Evolutionary conservation across 2,888 invertebrate genomes (phyloP).

Genomic region (Eilema sororculum): DNA sequence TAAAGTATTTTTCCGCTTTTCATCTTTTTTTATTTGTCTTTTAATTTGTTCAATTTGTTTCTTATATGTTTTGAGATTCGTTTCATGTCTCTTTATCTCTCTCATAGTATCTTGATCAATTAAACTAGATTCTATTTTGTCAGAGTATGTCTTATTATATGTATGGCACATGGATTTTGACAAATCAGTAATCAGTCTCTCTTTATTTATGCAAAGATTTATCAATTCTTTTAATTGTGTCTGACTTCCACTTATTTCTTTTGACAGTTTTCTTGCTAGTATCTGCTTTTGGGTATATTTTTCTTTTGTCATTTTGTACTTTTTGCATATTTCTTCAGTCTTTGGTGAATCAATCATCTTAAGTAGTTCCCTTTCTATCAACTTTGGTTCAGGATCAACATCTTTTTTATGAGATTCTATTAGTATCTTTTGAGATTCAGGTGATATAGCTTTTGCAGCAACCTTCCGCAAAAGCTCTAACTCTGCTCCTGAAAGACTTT

Average conservation of each 20-base stretch:
- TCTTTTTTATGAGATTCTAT: slow-evolving; percentile 87
- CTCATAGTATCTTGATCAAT: slow-evolving; percentile 87
- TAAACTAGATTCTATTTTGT: slow-evolving; percentile 87
- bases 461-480: slow-evolving; percentile 87
- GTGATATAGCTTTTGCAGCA: slow-evolving; percentile 86
- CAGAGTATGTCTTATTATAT: slow-evolving; percentile 79
- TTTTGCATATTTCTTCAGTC: slow-evolving; percentile 82
- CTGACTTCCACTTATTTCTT: slow-evolving; percentile 89
- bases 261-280: slow-evolving; percentile 80
- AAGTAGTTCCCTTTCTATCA: slow-evolving; percentile 82
- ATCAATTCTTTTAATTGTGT: slow-evolving; percentile 91
- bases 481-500: slow-evolving; percentile 87
- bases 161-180: slow-evolving; percentile 73
- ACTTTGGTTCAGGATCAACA: slow-evolving; percentile 85
- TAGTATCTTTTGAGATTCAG: slow-evolving; percentile 84
- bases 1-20: slow-evolving; percentile 90
- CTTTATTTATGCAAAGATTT: slow-evolving; percentile 89
- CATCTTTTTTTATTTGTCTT: slow-evolving; percentile 91
- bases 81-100: slow-evolving; percentile 91
- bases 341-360: slow-evolving; percentile 85
- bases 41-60: slow-evolving; percentile 92
- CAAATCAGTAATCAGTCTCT: slow-evolving; percentile 91
- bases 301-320: slow-evolving; percentile 85
- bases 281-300: slow-evolving; percentile 84
- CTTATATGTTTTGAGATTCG: slow-evolving; percentile 91